Evolutionary conservation across 2,797 vertebrate genomes (phyloP).

Genomic region (Hylomyscus alleni): DNA sequence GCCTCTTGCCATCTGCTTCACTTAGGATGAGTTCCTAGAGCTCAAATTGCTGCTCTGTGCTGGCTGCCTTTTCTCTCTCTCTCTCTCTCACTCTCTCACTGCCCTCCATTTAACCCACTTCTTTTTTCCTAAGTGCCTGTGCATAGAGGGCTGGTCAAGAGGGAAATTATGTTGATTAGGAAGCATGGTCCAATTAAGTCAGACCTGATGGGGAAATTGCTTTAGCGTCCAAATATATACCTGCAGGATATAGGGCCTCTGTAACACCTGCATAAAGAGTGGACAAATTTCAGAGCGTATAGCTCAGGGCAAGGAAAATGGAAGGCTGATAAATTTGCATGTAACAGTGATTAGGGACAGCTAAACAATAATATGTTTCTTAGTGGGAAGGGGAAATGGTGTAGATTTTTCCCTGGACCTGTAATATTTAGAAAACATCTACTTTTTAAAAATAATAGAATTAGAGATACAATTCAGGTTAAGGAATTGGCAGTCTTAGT

Average conservation of each 20-base stretch:
- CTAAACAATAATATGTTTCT: slow-evolving; percentile 66
- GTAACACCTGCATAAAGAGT: slow-evolving; percentile 72
- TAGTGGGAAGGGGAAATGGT: not conserved
- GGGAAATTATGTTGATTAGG: slow-evolving; percentile 74
- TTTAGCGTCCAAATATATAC: slow-evolving; percentile 87
- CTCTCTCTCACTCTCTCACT: slow-evolving; percentile 40
- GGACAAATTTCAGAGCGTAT: slow-evolving; percentile 74
- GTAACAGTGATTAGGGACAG: slow-evolving; percentile 53
- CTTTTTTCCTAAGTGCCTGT: slow-evolving; percentile 64
- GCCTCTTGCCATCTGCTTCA: slow-evolving; percentile 80
- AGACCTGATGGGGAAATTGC: slow-evolving; percentile 81
- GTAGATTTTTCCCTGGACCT: slow-evolving; percentile 54
- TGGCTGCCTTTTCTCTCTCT: slow-evolving; percentile 11
- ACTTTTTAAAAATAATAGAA: slow-evolving; percentile 2
- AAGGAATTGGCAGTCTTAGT: not conserved
- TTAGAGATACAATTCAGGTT: not conserved
- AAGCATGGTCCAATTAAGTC: slow-evolving; percentile 79
- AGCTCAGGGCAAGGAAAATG: slow-evolving; percentile 76
- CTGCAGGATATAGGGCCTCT: slow-evolving; percentile 72
- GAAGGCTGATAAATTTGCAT: slow-evolving; percentile 73
- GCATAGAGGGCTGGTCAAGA: slow-evolving; percentile 74
- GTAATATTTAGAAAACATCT: slow-evolving; percentile 52
- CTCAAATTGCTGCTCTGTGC: slow-evolving; percentile 23
- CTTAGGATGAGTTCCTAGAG: slow-evolving; percentile 75
- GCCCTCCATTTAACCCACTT: slow-evolving; percentile 75